Percentiles rank a stretch among this genome's conserved stretches.
Conservation (phyloP, 2,113 vertebrate species). For the Phalacrocorax aristotelis region DNA sequence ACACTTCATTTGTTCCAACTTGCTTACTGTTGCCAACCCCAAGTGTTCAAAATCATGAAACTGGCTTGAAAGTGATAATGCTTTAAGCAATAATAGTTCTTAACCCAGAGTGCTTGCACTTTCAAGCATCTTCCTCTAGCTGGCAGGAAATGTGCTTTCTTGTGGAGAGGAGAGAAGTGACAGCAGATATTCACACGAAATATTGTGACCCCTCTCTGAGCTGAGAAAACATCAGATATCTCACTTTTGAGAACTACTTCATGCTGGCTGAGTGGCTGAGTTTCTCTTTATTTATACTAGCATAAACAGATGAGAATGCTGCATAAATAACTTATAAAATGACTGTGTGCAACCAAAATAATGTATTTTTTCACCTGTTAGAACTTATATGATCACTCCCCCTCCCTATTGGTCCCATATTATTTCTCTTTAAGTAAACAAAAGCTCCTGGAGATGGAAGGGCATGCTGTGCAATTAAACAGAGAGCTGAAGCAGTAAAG, state of each 20-base stretch:
- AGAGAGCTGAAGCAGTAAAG: background rate
- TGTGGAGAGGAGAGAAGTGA: background rate
- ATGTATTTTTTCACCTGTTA: background rate
- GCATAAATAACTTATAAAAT: background rate
- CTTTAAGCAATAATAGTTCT: background rate
- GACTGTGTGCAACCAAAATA: background rate
- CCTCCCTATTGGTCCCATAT: background rate
- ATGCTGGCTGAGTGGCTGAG: background rate
- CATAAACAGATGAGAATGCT: background rate
- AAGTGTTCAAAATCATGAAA: background rate
- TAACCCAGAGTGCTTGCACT: background rate
- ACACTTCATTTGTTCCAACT: constrained; percentile 10
- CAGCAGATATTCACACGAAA: background rate
- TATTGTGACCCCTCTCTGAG: background rate
- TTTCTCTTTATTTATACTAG: background rate
- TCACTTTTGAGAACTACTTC: background rate
- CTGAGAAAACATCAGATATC: background rate
- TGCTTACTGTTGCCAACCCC: background rate
- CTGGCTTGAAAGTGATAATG: background rate
- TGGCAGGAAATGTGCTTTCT: background rate
- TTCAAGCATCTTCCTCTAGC: background rate
- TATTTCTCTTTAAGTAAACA: background rate
- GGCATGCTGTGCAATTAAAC: background rate
- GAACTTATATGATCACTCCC: background rate
- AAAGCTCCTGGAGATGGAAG: background rate